Conservation (phyloP, 2,113 vertebrate species). For the Lophochroa leadbeateri region DNA sequence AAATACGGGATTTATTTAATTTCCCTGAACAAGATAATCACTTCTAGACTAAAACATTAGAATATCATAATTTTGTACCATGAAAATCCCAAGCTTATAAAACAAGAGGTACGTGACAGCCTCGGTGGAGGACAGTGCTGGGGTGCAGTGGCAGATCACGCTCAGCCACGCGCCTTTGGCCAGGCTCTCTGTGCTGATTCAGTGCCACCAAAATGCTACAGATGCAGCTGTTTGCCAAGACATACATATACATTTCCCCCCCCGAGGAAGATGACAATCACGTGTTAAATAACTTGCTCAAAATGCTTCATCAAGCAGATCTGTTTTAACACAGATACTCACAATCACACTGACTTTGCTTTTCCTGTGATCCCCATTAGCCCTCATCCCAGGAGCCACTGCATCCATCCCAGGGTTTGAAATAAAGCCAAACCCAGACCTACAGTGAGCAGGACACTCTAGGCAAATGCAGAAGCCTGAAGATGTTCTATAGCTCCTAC, state of each 20-base stretch:
- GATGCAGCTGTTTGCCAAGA: not conserved
- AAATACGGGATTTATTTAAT: conserved; percentile 26
- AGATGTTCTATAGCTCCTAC: not conserved
- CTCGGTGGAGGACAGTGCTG: fast-evolving
- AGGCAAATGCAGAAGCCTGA: not conserved
- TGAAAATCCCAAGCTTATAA: not conserved
- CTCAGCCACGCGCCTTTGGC: not conserved
- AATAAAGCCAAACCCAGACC: not conserved
- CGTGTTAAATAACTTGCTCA: not conserved
- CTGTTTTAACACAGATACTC: not conserved
- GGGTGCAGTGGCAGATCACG: not conserved
- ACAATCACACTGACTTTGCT: not conserved
- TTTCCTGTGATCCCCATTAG: not conserved
- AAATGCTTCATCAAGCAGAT: not conserved
- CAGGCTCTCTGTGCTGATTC: not conserved
- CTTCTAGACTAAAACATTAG: not conserved
- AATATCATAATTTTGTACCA: not conserved
- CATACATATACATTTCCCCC: fast-evolving
- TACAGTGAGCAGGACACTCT: not conserved
- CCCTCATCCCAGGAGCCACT: not conserved
- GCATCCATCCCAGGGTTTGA: not conserved
- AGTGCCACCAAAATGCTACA: not conserved
- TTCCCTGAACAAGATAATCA: conserved; percentile 16
- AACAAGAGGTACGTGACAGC: not conserved
- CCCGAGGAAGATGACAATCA: fast-evolving